A percentile compares a stretch with the other conserved stretches of the same genome.
Conservation (phyloP, 23 tunicate species). For the Trididemnum clinides region DNA sequence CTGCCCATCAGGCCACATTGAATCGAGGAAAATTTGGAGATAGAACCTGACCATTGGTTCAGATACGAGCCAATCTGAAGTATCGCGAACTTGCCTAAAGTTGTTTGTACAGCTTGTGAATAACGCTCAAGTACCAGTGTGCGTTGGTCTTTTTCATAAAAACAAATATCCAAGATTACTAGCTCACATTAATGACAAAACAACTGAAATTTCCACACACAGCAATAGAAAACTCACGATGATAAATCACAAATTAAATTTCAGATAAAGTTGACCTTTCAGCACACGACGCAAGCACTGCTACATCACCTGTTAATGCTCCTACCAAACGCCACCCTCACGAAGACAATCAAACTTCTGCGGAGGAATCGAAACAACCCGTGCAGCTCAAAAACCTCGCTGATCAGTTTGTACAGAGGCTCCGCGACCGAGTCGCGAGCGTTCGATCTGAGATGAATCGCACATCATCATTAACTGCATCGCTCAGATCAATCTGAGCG, state of each 20-base stretch:
- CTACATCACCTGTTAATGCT: conserved; percentile 86
- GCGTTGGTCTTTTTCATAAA: no score
- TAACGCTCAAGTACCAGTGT: no score
- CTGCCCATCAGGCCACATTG: conserved; percentile 93
- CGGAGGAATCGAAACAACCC: conserved; percentile 89
- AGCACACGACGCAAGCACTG: no score
- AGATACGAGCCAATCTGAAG: conserved; percentile 78
- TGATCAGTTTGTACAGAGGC: conserved; percentile 69
- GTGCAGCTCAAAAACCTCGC: conserved; percentile 80
- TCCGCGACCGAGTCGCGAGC: conserved; percentile 81
- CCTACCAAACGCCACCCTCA: conserved; percentile 89
- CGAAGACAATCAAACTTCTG: conserved; percentile 73
- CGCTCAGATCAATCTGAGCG: no score
- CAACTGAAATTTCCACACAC: no score
- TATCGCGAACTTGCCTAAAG: conserved; percentile 89
- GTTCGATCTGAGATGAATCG: conserved; percentile 31
- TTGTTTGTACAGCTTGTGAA: neutral
- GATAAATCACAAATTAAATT: no score
- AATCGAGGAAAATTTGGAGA: conserved; percentile 73
- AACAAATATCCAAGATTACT: no score
- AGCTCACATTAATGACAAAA: no score
- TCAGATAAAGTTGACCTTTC: no score
- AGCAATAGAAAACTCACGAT: no score
- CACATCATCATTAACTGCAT: no score
- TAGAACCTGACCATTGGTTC: conserved; percentile 82